Evolutionary conservation across 2,888 invertebrate genomes (phyloP).

Genomic region (Dynastes tityus): DNA sequence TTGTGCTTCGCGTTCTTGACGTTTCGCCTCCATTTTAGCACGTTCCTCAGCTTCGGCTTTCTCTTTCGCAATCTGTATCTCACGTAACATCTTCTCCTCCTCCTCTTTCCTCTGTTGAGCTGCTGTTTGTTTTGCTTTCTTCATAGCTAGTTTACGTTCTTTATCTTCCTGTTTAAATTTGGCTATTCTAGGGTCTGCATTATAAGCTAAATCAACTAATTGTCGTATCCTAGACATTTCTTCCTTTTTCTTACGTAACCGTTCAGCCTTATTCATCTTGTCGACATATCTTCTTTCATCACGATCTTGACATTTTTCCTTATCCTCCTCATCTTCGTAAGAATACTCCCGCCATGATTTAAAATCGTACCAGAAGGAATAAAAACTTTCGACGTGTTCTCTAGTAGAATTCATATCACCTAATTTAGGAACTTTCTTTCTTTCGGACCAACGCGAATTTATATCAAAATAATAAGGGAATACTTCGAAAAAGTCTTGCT

Average conservation of each 20-base stretch:
- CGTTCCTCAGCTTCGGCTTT: slow-evolving; percentile 87
- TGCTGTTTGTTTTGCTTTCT: slow-evolving; percentile 89
- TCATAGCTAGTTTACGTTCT: slow-evolving; percentile 90
- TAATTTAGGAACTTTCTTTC: slow-evolving; percentile 87
- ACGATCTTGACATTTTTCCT: slow-evolving; percentile 96
- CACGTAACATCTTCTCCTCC: slow-evolving; percentile 83
- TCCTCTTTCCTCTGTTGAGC: slow-evolving; percentile 88
- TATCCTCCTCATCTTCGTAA: slow-evolving; percentile 98
- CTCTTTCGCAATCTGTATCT: slow-evolving; percentile 83
- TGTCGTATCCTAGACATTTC: slow-evolving; percentile 94
- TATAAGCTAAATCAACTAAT: slow-evolving; percentile 95
- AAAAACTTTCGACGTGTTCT: slow-evolving; percentile 93
- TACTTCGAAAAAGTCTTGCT: slow-evolving; percentile 84
- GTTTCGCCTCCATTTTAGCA: slow-evolving; percentile 85
- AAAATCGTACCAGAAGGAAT: slow-evolving; percentile 98
- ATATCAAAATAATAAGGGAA: slow-evolving; percentile 81
- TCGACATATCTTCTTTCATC: slow-evolving; percentile 97
- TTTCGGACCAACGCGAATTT: slow-evolving; percentile 94
- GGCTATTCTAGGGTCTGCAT: slow-evolving; percentile 93
- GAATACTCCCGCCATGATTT: slow-evolving; percentile 99
- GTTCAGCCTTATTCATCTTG: slow-evolving; percentile 94
- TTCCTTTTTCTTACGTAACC: slow-evolving; percentile 96
- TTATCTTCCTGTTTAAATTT: slow-evolving; percentile 95
- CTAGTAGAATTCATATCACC: slow-evolving; percentile 83
- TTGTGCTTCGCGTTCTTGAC: slow-evolving; percentile 88